Evolutionary conservation across 2,797 vertebrate species (phyloP), one percentile per base, ranked within the genome.

Genomic region (Hypotaenidia okinawae): DNA sequence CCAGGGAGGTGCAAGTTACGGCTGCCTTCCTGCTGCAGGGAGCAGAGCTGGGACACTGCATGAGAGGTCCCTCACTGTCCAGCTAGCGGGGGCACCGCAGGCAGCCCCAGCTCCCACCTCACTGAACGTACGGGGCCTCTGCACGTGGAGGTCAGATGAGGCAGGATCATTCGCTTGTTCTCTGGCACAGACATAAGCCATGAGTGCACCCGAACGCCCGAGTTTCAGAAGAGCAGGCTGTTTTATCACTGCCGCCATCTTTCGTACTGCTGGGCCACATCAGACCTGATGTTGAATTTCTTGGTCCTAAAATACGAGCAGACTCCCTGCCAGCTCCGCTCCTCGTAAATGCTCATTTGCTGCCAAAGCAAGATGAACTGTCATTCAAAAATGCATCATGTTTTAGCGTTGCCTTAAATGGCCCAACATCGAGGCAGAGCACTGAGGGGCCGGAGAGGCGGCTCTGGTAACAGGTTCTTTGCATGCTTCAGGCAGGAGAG

Each of bases 391-490:
- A 94, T 76, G 84, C 62, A 57, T 45, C 57, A 32, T 63, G 67
- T 76, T 90, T 93, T 83, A 89, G n/a, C 79, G 87, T 92, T 87
- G 88, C 88, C 88, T 89, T 95, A 94, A 89, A 93, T 94, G 88
- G 95, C 51, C 62, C 78, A 89, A 23, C 2, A 5, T 89, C 61
- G 58, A 78, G 68, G 85, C 47, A 49, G 66, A 94, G 85, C 47
- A 81, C 41, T 25, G 25, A 28, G 1, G 2, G 83, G 78, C 81
- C 45, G 72, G 78, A 93, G 58, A 84, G 45, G 6, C 0, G 58
- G 64, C 47, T 72, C 86, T 81, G 86, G 89, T 81, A 81, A 51
- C 1, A 24, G 3, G 4, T 81, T 92, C 75, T 64, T 43, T 62
- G 81, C 41, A 55, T 69, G 75, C 64, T 92, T 84, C 69, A 68